Base-by-base conservation (phyloP, 2,888 invertebrate genomes). In the Agriopis aurantiaria region DNA sequence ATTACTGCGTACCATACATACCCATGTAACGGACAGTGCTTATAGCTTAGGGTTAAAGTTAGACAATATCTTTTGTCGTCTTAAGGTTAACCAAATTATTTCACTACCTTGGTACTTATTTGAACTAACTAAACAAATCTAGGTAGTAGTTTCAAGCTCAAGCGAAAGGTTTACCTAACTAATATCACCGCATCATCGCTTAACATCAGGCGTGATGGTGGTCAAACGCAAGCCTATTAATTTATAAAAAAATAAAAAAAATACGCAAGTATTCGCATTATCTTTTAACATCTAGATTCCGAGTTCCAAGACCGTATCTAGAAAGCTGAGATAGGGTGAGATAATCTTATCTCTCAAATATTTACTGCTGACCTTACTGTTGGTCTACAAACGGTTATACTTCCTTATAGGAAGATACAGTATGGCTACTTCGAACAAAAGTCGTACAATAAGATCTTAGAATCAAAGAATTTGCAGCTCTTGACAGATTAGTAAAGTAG, bases 311-410 rank as follows among this genome's bases (percentile, higher is more conserved):
- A 51, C 43, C 43, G 40, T 65, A 65, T 69, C 69, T 70, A 43
- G 63, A 60, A 55, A 59, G 69, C 56, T 40, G 55, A 53, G 66
- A 53, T 14, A 51, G 48, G 43, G 62, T 8, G 8, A 68, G 67
- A 62, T 73, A 65, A 70, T 70, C 65, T 65, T 68, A 73, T 73
- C 70, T 65, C 45, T 69, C 58, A 63, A 69, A 69, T 72, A 72
- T 72, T 72, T 73, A 67, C 63, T 63, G 68, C 65, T 59, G 66
- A 71, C 64, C 68, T 60, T 33, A 63, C 40, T 46, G n/a, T 40
- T 58, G 5, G 41, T 40, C 23, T 49, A 49, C 48, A 43, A 33
- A 40, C 45, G 23, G 17, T 17, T 9, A 8, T 8, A 33, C 4
- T 33, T 33, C 3, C 33, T 3, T 33, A 33, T 33, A 33, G 33